Conservation (phyloP, 1,140 invertebrate species). For the Philotrypesis tridentata region DNA sequence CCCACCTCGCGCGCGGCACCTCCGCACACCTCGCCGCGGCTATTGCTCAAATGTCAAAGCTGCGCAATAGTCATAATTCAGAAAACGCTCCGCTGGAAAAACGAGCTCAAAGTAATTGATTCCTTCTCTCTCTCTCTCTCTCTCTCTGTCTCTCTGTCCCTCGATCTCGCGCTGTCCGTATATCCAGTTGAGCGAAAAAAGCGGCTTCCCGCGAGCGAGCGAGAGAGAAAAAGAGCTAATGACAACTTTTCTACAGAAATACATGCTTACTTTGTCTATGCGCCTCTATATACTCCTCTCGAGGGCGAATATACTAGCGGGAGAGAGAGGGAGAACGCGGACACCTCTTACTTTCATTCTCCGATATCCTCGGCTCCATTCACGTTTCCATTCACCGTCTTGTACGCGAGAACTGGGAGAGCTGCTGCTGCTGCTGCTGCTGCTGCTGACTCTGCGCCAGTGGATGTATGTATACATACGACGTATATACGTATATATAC, state of each 20-base stretch:
- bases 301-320: background rate
- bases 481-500: background rate
- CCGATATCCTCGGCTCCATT: conserved; percentile 55
- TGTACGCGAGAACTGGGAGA: conserved; percentile 24
- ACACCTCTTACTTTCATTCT: conserved; percentile 65
- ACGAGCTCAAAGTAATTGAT: conserved; percentile 29
- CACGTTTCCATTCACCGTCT: conserved; percentile 61
- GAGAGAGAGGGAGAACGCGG: conserved; percentile 30
- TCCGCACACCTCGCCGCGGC: no score
- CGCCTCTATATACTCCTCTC: background rate
- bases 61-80: conserved; percentile 48
- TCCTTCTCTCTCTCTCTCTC: conserved; percentile 11
- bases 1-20: no score
- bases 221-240: conserved; percentile 14
- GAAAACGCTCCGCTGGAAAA: conserved; percentile 19
- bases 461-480: background rate
- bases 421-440: no score
- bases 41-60: conserved; percentile 47
- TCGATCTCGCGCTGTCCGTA: no score
- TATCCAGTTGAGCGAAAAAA: background rate
- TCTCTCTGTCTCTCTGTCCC: background rate
- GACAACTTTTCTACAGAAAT: conserved; percentile 21
- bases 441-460: background rate
- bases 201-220: background rate
- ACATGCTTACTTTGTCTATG: background rate